Percentiles rank a stretch among this genome's conserved stretches.
Evolutionary conservation across 2,888 invertebrate species (phyloP).

Genomic region (Chymomyza caudatula): DNA sequence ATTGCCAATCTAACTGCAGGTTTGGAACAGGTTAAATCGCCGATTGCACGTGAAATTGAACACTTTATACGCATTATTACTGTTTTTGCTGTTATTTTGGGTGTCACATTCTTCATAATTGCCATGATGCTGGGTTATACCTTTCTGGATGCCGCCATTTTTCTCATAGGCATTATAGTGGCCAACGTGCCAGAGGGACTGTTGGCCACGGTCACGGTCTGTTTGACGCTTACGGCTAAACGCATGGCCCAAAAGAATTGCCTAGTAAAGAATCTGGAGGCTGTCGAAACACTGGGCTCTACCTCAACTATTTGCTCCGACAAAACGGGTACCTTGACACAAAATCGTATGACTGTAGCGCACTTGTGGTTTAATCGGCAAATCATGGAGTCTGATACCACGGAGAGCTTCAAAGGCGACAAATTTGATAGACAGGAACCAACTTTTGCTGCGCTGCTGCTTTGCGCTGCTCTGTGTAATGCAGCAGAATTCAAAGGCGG

Average conservation of each 20-base stretch:
- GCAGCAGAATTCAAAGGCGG: slow-evolving; percentile 97
- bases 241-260: slow-evolving; percentile 99
- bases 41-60: slow-evolving; percentile 98
- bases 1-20: slow-evolving; percentile 95
- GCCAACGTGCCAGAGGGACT: slow-evolving; percentile 99
- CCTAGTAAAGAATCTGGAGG: slow-evolving; percentile 98
- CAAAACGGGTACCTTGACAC: slow-evolving; percentile 98
- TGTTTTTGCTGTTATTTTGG: slow-evolving; percentile 94
- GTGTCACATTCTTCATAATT: slow-evolving; percentile 97
- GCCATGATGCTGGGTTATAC: slow-evolving; percentile 97
- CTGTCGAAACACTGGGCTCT: slow-evolving; percentile 98
- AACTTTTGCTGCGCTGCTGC: slow-evolving; percentile 90
- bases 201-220: slow-evolving; percentile 97
- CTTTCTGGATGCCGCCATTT: slow-evolving; percentile 99
- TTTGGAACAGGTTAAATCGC: slow-evolving; percentile 95
- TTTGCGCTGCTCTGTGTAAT: slow-evolving; percentile 96
- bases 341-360: slow-evolving; percentile 99
- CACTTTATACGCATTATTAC: slow-evolving; percentile 99
- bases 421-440: slow-evolving; percentile 90
- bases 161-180: slow-evolving; percentile 98
- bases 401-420: slow-evolving; percentile 96
- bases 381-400: slow-evolving; percentile 98
- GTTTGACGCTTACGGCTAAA: slow-evolving; percentile 97
- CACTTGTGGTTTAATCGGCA: slow-evolving; percentile 99
- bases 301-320: slow-evolving; percentile 99